Evolutionary conservation across 2,888 invertebrate genomes (phyloP), one percentile per base, ranked within the genome.

Genomic region (Beris morrisii): DNA sequence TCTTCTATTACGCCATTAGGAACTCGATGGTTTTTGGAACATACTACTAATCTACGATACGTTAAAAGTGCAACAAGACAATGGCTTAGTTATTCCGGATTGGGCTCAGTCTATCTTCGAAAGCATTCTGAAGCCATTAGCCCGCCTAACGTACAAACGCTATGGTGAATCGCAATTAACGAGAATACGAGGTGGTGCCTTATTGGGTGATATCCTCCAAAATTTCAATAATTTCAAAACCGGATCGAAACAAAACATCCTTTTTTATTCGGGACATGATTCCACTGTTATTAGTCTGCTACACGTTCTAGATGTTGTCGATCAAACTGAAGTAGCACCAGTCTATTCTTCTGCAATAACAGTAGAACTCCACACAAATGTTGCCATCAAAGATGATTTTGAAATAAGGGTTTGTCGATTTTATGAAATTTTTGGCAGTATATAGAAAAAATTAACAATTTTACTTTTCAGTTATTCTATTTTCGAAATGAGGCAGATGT

Each of bases 221-320:
- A 78, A 82, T 11, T 83, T 81, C 12, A 77, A 76, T 1, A 67
- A 73, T 22, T 38, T 38, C 9, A 9, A 7, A 7, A 75, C 72
- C 77, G 82, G 82, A 28, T 77, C 89, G 66, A 67, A 73, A 30
- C 75, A 72, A 77, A 82, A 82, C 22, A 77, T 90, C 66, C 83
- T 84, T 72, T 75, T 91, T 68, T 91, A 89, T 79, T 87, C 90
- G 0, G 90, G 84, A 0, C 93, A 93, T 77, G 93, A 93, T 77
- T 82, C 89, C 7, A 91, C 89, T 0, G 78, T 93, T 15, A 87
- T 91, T 4, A 86, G 86, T 65, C 73, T 91, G 67, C 83, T 91
- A 79, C 82, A 87, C 64, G 84, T 89, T 12, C 83, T 93, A 71
- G 87, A 88, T 52, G 84, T 87, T 71, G 81, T 80, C 2, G 83